Base-by-base conservation (phyloP, 37 sponge, comb jelly and placozoan genomes). In the Oopsacas minuta region DNA sequence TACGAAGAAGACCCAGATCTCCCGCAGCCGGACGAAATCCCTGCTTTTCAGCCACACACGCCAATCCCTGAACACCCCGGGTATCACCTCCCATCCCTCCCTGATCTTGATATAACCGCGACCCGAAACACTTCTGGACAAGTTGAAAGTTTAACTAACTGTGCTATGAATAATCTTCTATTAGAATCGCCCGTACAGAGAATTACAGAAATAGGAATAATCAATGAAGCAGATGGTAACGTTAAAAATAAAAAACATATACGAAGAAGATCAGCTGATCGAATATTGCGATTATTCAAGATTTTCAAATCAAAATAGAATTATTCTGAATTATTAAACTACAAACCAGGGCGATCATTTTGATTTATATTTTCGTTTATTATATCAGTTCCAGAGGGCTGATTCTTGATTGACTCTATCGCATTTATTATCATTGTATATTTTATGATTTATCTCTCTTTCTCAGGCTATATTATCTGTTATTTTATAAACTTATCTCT, bases 1-100 rank as follows among this genome's bases (percentile, higher is more conserved):
- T 61, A 61, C 75, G 75, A 61, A 61, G 75, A 61, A 7, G 17
- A 20, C 75, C 75, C 75, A 61, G 75, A 61, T n/a, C 51, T 46
- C 17, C 12, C 12, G 17, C 51, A 46, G 17, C n/a, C n/a, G n/a
- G 51, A 46, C 12, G 51, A 46, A 22, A 46, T 46, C 51, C 51
- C 51, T 46, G 75, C 7, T 10, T 61, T 61, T 34, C 17, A 20
- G 30, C 75, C 30, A n/a, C 75, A 61, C 7, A 61, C 7, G 28
- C 7, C 75, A 7, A 61, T 61, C 7, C 75, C 22, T 32, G 75
- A 61, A 61, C 75, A 61, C 7, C 22, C 75, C 7, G 75, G 22
- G 30, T 61, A 3, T 3, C 20, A 32, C 7, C 22, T 61, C 3
- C 5, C 5, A 25, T n/a, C n/a, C n/a, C n/a, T n/a, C n/a, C n/a